phyloP scores from a whole-genome alignment of 2,797 vertebrate species.

The Coranthus polyacanthus region DNA sequence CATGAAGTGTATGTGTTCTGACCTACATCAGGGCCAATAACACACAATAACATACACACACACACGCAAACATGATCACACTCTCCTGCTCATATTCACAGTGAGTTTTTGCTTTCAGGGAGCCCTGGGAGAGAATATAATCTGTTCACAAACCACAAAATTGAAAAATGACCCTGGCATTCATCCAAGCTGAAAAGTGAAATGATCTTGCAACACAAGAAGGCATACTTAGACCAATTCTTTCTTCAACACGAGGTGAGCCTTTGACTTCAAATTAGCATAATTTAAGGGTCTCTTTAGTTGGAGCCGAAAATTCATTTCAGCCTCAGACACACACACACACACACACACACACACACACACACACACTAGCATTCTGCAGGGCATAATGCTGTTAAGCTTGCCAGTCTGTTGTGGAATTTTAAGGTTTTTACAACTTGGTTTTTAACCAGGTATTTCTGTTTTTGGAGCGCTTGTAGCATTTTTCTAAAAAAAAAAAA shows the following conservation, averaged over 20 bases:
- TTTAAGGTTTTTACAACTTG: not conserved
- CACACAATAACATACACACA: too few species aligned
- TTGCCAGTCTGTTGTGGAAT: not conserved
- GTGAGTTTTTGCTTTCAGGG: slow-evolving; percentile 46
- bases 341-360: too few species aligned
- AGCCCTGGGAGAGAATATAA: slow-evolving; percentile 68
- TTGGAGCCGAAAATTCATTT: slow-evolving; percentile 34
- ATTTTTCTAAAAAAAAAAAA: too few species aligned
- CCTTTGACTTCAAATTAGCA: slow-evolving; percentile 53
- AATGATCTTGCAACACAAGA: slow-evolving; percentile 65
- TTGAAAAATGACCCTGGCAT: slow-evolving; percentile 76
- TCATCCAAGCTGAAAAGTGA: slow-evolving; percentile 70
- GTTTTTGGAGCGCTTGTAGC: too few species aligned
- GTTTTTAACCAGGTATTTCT: too few species aligned
- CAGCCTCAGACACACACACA: slow-evolving; percentile 11
- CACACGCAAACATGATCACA: slow-evolving; percentile 28
- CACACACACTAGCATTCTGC: too few species aligned
- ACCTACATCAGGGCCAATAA: slow-evolving; percentile 35
- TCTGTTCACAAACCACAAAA: slow-evolving; percentile 81
- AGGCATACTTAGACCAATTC: slow-evolving; percentile 50
- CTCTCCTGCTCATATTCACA: slow-evolving; percentile 34
- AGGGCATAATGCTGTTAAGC: slow-evolving; percentile 3
- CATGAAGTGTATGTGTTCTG: slow-evolving; percentile 34
- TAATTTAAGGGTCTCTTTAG: slow-evolving; percentile 52
- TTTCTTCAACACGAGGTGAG: slow-evolving; percentile 52